Evolutionary conservation across 1,140 invertebrate species (phyloP), one percentile per base, ranked within the genome.

Genomic region (Zaprionus tsacasi): DNA sequence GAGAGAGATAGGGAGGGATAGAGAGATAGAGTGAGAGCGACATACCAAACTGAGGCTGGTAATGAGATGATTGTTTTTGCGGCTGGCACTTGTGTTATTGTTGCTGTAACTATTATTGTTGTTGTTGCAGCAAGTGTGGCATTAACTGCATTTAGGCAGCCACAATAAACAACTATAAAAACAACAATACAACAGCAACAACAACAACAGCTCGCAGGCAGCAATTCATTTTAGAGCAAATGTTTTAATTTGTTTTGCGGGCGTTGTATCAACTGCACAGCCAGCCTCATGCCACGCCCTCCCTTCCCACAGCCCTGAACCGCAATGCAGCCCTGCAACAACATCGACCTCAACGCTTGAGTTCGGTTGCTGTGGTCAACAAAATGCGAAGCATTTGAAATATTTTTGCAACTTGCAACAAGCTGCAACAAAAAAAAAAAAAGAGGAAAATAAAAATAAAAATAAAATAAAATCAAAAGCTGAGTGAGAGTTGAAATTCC

Each of bases 211-310:
- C 21, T 21, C 2, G 21, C 21, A 1, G 30, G 35, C 11, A 15
- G 17, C 13, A 59, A 52, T 43, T 33, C 30, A 60, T 56, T 56
- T 61, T 55, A 61, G 35, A 17, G 50, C 21, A 63, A 70, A 70
- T 75, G 72, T 75, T 75, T 75, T 64, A 70, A 75, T 75, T 75
- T 70, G 67, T 52, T 75, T 40, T 75, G 60, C 36, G 67, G 67
- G 12, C 15, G 27, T 30, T 30, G 35, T 30, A 56, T 27, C 48
- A 59, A 33, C 36, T 43, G n/a, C 25, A 61, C 33, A 21, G 11
- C 36, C 36, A 43, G 36, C 56, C 21, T 25, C 59, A 33, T 45
- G 27, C 38, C 38, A 12, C 12, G 12, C 38, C 12, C n/a, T n/a
- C 13, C 38, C 1, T n/a, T 40, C 36, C 36, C 36, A 0, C 7